These are phyloP conservation scores for Drosophila melanica DNA, from an alignment of 1,140 invertebrate species.

Conservation along the genomic window DNA sequence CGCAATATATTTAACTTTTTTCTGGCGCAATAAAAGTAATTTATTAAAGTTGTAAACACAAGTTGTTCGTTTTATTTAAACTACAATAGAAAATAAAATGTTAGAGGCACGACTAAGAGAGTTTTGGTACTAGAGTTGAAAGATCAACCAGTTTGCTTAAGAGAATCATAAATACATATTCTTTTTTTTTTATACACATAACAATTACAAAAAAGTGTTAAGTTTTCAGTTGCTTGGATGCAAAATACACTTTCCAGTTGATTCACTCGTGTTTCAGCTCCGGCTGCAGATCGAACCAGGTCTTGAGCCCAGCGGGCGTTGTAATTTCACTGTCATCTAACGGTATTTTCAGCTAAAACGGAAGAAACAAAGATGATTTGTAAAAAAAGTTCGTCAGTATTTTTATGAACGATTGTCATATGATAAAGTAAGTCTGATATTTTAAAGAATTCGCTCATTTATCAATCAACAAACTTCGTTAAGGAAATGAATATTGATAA, in stretches of 20 bases:
- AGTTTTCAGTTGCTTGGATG: constrained; percentile 57
- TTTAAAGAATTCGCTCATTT: too few relatives aligned
- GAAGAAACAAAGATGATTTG: constrained; percentile 6
- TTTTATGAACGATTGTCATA: too few relatives aligned
- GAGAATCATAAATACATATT: constrained; percentile 47
- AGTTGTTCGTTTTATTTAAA: constrained; percentile 64
- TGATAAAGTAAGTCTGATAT: too few relatives aligned
- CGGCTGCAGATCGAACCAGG: constrained; percentile 87
- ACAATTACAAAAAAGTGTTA: constrained; percentile 65
- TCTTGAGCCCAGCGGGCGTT: constrained; percentile 84
- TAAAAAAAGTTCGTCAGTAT: too few relatives aligned
- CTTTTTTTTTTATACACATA: constrained; percentile 50
- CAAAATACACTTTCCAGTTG: not conserved
- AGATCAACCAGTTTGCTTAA: constrained; percentile 37
- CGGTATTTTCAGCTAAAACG: constrained; percentile 75
- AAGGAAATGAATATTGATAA: too few relatives aligned
- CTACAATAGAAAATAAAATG: constrained; percentile 63
- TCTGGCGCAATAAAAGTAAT: not conserved
- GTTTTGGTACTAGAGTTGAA: constrained; percentile 49
- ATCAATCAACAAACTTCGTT: too few relatives aligned
- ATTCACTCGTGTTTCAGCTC: constrained; percentile 71
- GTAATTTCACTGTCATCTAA: constrained; percentile 81
- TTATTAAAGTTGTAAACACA: constrained; percentile 63
- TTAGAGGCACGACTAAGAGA: constrained; percentile 75
- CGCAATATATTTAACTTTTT: not conserved